Conservation (phyloP, 1,140 invertebrate species). For the Leptinotarsa defecta region DNA sequence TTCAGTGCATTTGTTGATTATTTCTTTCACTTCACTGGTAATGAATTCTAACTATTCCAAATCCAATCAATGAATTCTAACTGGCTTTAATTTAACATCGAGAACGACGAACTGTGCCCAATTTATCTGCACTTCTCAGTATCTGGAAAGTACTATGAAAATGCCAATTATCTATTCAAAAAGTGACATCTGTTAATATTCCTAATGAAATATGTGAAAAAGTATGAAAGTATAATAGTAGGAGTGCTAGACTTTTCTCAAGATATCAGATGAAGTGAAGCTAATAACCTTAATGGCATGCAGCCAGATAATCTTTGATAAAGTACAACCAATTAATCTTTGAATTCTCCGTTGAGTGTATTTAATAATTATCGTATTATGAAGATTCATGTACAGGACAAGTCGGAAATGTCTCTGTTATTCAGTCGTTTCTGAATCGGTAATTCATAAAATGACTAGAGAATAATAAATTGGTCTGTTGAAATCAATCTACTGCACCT, state of each 20-base stretch:
- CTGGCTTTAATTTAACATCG: neutral
- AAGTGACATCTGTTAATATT: constrained; percentile 2
- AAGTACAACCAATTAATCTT: neutral
- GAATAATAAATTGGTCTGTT: too few relatives aligned
- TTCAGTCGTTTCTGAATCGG: too few relatives aligned
- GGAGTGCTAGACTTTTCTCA: neutral
- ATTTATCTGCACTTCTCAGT: neutral
- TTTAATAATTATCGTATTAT: neutral
- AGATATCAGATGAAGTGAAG: neutral
- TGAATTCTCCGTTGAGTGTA: constrained; percentile 1
- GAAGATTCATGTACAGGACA: neutral
- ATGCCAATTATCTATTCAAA: neutral
- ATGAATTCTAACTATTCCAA: neutral
- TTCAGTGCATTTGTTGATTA: neutral
- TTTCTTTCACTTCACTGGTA: neutral
- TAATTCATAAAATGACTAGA: too few relatives aligned
- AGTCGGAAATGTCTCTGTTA: constrained; percentile 1
- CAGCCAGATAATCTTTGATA: constrained; percentile 2
- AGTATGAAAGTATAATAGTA: neutral
- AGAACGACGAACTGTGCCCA: neutral
- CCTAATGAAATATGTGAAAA: neutral
- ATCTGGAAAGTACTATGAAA: neutral
- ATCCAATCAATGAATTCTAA: neutral
- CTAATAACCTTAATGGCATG: constrained; percentile 6
- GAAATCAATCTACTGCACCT: too few relatives aligned